Conservation (phyloP, 2,113 vertebrate species). For the Pedetes capensis region DNA sequence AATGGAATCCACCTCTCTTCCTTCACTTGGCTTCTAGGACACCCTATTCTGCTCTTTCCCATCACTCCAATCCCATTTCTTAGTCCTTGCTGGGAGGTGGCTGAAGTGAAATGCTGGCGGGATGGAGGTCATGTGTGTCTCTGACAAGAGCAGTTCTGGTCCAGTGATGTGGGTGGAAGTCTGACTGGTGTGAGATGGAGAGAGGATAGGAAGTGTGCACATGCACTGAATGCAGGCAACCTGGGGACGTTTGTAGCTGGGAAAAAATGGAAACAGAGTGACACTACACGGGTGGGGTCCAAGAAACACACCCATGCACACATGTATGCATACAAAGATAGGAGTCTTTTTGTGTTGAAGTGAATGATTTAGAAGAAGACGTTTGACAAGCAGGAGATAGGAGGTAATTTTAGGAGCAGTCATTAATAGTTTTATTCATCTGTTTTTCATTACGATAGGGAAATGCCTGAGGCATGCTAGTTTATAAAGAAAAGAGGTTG, state of each 20-base stretch:
- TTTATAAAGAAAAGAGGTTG: background rate
- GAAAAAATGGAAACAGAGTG: background rate
- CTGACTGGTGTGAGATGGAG: background rate
- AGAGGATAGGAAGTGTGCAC: background rate
- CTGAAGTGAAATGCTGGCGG: background rate
- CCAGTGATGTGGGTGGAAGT: background rate
- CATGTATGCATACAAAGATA: background rate
- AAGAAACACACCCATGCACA: background rate
- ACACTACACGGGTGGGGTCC: background rate
- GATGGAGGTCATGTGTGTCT: background rate
- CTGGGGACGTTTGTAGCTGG: background rate
- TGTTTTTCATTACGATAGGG: background rate
- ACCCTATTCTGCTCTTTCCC: background rate
- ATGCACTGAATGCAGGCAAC: background rate
- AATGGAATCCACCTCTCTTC: background rate
- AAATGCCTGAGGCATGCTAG: background rate
- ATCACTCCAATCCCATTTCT: background rate
- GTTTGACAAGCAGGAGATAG: background rate
- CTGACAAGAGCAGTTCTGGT: background rate
- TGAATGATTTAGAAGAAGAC: constrained; percentile 14
- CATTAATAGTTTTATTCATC: background rate
- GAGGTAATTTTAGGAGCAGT: background rate
- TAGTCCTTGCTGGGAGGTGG: background rate
- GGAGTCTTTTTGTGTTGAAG: background rate
- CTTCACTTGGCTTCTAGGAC: background rate